Evolutionary conservation across 2,113 vertebrate species (phyloP).

Genomic region (Osmerus eperlanus): DNA sequence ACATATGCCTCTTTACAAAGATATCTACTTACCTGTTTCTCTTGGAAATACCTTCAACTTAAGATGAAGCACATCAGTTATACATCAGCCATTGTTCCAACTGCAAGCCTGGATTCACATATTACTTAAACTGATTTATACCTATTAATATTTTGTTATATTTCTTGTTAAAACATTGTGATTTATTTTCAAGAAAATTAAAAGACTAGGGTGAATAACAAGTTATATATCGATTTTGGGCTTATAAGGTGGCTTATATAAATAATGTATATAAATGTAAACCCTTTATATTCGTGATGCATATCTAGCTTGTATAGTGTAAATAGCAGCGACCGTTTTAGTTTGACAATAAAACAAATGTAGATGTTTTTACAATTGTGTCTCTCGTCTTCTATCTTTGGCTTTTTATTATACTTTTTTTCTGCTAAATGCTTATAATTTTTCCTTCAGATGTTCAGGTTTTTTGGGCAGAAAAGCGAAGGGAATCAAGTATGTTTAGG

Average conservation of each 20-base stretch:
- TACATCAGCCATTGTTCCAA: slow-evolving; percentile 12
- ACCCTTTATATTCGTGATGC: slow-evolving; percentile 70
- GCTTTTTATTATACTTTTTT: neutral
- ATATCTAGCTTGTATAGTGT: slow-evolving; percentile 77
- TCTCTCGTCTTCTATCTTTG: slow-evolving; percentile 19
- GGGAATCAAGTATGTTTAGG: neutral
- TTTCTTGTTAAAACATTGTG: slow-evolving; percentile 25
- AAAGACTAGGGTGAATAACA: slow-evolving; percentile 37
- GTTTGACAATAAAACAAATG: slow-evolving; percentile 76
- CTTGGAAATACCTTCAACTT: neutral
- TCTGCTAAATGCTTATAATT: neutral
- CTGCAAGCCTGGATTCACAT: slow-evolving; percentile 24
- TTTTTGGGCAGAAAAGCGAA: neutral
- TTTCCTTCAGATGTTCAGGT: too few species aligned
- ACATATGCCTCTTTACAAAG: too few species aligned
- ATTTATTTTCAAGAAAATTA: slow-evolving; percentile 37
- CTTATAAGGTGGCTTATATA: slow-evolving; percentile 57
- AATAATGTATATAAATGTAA: slow-evolving; percentile 75
- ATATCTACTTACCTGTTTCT: too few species aligned
- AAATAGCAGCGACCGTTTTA: slow-evolving; percentile 75
- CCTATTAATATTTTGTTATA: slow-evolving; percentile 28
- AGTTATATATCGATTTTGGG: slow-evolving; percentile 47
- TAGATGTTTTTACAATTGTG: slow-evolving; percentile 68
- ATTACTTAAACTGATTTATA: slow-evolving; percentile 21
- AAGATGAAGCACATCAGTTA: slow-evolving; percentile 15